phyloP scores from a whole-genome alignment of 2,113 vertebrate species.

The Grantiella picta region DNA sequence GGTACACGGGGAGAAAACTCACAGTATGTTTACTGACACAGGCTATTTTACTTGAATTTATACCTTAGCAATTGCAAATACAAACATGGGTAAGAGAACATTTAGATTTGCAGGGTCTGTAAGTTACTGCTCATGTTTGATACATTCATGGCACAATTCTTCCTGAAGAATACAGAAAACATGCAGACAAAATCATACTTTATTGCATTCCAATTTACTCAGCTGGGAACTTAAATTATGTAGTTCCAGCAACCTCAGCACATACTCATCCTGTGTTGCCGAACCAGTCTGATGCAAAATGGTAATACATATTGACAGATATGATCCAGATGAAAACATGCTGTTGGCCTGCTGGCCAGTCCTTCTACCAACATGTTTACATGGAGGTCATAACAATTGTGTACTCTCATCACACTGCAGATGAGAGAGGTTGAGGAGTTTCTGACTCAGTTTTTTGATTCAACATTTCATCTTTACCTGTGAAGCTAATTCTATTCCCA shows the following conservation, averaged over 20 bases:
- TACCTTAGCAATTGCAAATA: neutral
- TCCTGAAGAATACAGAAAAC: neutral
- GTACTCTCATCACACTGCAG: neutral
- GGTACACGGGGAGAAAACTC: neutral
- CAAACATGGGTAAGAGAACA: neutral
- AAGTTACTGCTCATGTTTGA: neutral
- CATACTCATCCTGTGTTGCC: neutral
- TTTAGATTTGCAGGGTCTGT: neutral
- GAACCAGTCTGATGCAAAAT: neutral
- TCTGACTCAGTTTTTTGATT: neutral
- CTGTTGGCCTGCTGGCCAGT: neutral
- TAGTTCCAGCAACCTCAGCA: neutral
- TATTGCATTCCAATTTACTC: neutral
- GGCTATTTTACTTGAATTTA: neutral
- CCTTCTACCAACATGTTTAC: neutral
- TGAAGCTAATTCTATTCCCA: neutral
- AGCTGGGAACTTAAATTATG: neutral
- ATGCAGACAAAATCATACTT: neutral
- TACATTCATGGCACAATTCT: neutral
- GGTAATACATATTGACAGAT: neutral
- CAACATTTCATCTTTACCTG: neutral
- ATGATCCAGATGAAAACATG: neutral
- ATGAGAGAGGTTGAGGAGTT: neutral
- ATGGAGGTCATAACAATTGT: neutral
- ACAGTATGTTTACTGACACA: neutral